These are phyloP conservation scores for Thymelicus acteon DNA, from an alignment of 2,888 invertebrate genomes.

Conservation along the genomic window DNA sequence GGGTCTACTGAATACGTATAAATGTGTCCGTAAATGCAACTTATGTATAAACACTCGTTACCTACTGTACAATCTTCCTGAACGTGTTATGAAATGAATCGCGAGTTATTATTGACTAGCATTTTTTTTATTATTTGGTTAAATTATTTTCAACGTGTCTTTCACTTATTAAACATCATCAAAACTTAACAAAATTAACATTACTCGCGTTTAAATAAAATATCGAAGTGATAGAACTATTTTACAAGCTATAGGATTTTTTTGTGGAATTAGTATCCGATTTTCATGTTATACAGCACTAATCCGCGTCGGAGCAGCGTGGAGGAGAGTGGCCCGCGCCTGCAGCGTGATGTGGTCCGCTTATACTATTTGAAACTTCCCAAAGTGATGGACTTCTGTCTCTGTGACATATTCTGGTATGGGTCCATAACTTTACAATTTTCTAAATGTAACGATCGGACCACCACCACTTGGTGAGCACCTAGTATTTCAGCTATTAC, in stretches of 20 bases:
- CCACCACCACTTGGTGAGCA: neutral
- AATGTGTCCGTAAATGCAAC: constrained; percentile 5
- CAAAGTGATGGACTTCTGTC: no score
- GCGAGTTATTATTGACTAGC: constrained; percentile 33
- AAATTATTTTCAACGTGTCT: constrained; percentile 15
- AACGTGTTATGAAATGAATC: constrained; percentile 16
- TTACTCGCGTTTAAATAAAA: constrained; percentile 24
- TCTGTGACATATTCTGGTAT: no score
- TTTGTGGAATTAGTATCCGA: constrained; percentile 13
- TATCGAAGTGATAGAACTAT: constrained; percentile 5
- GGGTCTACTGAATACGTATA: neutral
- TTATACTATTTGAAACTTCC: no score
- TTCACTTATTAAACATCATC: constrained; percentile 16
- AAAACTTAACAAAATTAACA: constrained; percentile 26
- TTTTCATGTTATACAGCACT: neutral
- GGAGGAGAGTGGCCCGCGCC: neutral
- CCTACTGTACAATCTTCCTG: constrained; percentile 8
- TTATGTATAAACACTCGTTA: neutral
- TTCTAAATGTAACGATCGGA: no score
- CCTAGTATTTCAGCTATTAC: neutral
- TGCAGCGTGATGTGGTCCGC: no score
- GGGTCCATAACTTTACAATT: no score
- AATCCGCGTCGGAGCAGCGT: neutral
- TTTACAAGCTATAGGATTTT: constrained; percentile 34
- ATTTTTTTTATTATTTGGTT: constrained; percentile 34